These are phyloP conservation scores for Drosophila kambysellisi DNA, from an alignment of 2,888 invertebrate species.

Conservation along the genomic window DNA sequence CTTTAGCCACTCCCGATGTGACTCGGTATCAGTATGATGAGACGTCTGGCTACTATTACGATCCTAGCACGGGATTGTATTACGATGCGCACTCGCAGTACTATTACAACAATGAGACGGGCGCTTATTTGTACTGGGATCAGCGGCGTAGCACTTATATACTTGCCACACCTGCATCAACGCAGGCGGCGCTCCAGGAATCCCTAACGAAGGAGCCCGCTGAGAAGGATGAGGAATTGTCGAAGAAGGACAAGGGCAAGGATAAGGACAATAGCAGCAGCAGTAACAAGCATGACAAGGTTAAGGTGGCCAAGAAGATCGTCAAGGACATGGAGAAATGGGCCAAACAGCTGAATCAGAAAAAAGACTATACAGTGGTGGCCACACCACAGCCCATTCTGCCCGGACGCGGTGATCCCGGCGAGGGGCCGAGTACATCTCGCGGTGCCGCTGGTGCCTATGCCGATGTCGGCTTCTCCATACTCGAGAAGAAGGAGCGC, in stretches of 20 bases:
- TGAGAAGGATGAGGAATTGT: conserved; percentile 66
- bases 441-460: conserved; percentile 86
- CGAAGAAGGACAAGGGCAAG: conserved; percentile 87
- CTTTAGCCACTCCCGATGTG: conserved; percentile 91
- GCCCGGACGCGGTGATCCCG: conserved; percentile 61
- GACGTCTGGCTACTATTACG: conserved; percentile 98
- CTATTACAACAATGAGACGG: conserved; percentile 96
- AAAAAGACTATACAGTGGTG: conserved; percentile 89
- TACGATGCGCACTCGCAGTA: conserved; percentile 98
- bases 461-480: conserved; percentile 97
- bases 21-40: conserved; percentile 97
- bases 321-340: conserved; percentile 95
- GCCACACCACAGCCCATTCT: conserved; percentile 82
- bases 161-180: conserved; percentile 79
- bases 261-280: conserved; percentile 74
- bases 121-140: conserved; percentile 98
- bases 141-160: conserved; percentile 88
- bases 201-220: conserved; percentile 60
- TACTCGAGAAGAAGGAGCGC: conserved; percentile 91
- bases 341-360: conserved; percentile 98
- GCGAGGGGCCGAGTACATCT: conserved; percentile 64
- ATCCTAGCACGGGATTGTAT: conserved; percentile 95
- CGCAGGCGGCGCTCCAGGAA: conserved; percentile 81
- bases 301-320: conserved; percentile 98
- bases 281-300: conserved; percentile 93